Evolutionary conservation across 2,113 vertebrate species (phyloP), one percentile per base, ranked within the genome.

Genomic region (Capra hircus): DNA sequence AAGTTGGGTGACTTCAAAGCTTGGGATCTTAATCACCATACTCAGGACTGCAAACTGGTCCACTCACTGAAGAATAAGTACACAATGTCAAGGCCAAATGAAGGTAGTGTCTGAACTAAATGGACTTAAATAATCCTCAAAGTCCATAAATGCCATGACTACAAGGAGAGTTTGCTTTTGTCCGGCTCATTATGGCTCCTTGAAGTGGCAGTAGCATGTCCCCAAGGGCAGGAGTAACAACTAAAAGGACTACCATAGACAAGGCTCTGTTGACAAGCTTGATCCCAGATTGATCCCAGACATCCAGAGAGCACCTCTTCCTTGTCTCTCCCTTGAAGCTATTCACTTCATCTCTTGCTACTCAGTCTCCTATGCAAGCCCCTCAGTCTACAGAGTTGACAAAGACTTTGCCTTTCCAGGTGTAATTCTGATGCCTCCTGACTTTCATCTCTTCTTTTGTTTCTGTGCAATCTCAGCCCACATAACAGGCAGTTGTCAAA

Each of bases 1-100:
- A 95, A 85, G 21, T 53, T 82, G n/a, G 55, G 21, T 60, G 88
- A 94, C 84, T 95, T 95, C 88, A 90, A 95, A 96, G 25, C 14
- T 91, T 71, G 43, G 10, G 45, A 33, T 74, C 52, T 53, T 67
- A 90, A 62, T 84, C 12, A 15, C 40, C 23, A 4, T 1, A 36
- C 14, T 88, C 16, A 8, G 14, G 64, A 80, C 2, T 80, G 81
- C 23, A 80, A 95, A 71, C 50, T 80, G 45, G 16, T 55, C 27
- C 12, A 25, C 40, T 84, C 74, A 43, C 36, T 62, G 4, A 91
- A 88, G 59, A 92, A 13, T 87, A 82, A 77, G 45, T 3, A 93
- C 21, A 50, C 19, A 81, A 40, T 3, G 14, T 88, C 45, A 86
- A 81, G 40, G 40, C n/a, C 19, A 59, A 91, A 93, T 91, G 30